Evolutionary conservation across 2,113 vertebrate genomes (phyloP).

Genomic region (Passer domesticus): DNA sequence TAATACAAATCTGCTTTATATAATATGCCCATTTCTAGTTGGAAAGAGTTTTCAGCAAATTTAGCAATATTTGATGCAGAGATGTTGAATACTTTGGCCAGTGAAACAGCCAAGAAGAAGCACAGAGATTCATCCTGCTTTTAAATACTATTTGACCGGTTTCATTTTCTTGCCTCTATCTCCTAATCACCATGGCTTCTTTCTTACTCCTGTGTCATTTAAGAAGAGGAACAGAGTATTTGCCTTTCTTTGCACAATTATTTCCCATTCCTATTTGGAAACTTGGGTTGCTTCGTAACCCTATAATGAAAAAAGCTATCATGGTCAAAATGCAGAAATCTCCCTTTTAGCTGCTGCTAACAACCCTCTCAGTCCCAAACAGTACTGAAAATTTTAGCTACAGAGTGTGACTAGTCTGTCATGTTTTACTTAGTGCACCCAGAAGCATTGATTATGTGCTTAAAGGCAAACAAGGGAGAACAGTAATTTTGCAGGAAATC

Average conservation of each 20-base stretch:
- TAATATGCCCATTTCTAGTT: background rate
- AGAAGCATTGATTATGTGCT: conserved; percentile 45
- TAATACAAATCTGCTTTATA: background rate
- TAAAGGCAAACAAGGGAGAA: conserved; percentile 41
- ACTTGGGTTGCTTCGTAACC: background rate
- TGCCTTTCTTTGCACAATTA: background rate
- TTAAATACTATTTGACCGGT: background rate
- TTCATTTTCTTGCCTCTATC: background rate
- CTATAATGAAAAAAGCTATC: background rate
- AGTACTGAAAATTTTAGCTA: conserved; percentile 1
- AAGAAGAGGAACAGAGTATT: background rate
- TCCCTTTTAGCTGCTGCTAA: background rate
- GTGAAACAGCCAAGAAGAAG: background rate
- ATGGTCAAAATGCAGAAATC: background rate
- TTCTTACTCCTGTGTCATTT: background rate
- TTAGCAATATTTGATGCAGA: background rate
- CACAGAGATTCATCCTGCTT: background rate
- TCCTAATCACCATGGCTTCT: background rate
- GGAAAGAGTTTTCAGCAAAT: background rate
- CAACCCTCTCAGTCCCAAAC: background rate
- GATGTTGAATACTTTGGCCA: background rate
- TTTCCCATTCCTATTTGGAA: background rate
- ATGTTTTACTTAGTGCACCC: background rate
- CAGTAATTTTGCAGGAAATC: conserved; percentile 30
- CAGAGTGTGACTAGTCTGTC: background rate